Evolutionary conservation across 2,797 vertebrate species (phyloP).

Genomic region (Cygnus olor): DNA sequence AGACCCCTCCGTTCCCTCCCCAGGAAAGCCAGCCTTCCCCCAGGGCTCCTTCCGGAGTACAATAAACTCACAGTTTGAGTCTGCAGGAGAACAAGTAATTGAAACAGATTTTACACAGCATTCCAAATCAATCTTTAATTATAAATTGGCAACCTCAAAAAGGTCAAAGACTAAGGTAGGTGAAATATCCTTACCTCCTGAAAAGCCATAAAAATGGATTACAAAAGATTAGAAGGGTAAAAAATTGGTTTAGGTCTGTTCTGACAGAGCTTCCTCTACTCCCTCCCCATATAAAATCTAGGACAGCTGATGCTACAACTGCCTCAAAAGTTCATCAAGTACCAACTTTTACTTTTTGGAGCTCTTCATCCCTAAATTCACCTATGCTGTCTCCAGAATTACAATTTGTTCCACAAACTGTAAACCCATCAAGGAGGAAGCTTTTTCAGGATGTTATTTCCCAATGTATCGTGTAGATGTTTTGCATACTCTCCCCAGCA

Average conservation of each 20-base stretch:
- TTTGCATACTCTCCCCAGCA: not conserved
- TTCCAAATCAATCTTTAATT: slow-evolving; percentile 6
- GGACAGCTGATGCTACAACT: not conserved
- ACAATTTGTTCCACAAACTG: not conserved
- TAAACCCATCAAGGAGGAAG: not conserved
- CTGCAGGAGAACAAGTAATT: not conserved
- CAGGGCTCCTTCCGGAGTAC: not conserved
- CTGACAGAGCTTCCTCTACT: not conserved
- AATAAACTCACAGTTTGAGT: not conserved
- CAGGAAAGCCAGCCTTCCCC: not conserved
- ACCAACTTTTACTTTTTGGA: not conserved
- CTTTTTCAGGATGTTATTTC: not conserved
- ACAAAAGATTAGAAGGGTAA: not conserved
- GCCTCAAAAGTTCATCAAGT: not conserved
- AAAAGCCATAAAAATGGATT: not conserved
- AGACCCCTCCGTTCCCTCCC: not conserved
- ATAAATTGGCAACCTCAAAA: not conserved
- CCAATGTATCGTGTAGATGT: not conserved
- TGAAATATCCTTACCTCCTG: not conserved
- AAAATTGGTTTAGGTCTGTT: not conserved
- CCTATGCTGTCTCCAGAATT: not conserved
- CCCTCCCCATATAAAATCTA: not conserved
- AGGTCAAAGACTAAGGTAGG: not conserved
- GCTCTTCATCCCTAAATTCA: not conserved
- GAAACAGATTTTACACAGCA: not conserved